Base-by-base conservation (phyloP, 2,113 vertebrate genomes). In the Chroicocephalus ridibundus region DNA sequence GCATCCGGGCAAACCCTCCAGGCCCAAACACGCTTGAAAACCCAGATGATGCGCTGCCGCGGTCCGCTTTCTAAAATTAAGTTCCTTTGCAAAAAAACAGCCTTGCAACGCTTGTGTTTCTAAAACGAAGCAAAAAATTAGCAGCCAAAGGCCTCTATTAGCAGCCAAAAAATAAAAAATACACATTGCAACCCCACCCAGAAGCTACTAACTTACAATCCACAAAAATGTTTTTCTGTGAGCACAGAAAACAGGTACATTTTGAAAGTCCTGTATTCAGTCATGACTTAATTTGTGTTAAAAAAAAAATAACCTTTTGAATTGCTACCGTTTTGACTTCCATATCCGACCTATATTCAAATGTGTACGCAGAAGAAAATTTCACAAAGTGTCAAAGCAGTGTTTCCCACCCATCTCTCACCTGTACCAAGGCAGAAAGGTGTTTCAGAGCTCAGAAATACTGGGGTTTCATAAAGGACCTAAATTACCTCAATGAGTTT, bases 141-240 rank as follows among this genome's bases (percentile, higher is more conserved):
- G 21, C 4, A 47, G 46, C 36, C 80, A 80, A 72, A 94, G 38
- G 38, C 3, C 26, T 44, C 42, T 7, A 2, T 11, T 32, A 60
- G 21, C 4, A 47, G 46, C 36, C 80, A 80, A 72, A 94, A 22
- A 0, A 0, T 10, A 10, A 55, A 47, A 69, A 25, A 6, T 0
- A 42, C 69, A 47, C 27, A 27, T 5, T 26, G 15, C 47, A 82
- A 26, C 4, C 14, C 21, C 15, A 62, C n/a, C 10, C 36, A 25
- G 13, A 69, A 81, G 5, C 21, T 29, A 1, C 13, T 31, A n/a
- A 34, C 32, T 29, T 22, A 5, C 38, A 34, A 34, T 8, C 13
- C 66, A 57, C 34, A 75, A 19, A 58, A 29, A 13, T 5, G 2
- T 12, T 38, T 60, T 54, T 26, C 36, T 6, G 2, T 15, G 11